Percentiles rank a stretch among this genome's conserved stretches.
These are phyloP conservation scores for Andrena praecox DNA, from an alignment of 2,888 invertebrate species.

Conservation along the genomic window DNA sequence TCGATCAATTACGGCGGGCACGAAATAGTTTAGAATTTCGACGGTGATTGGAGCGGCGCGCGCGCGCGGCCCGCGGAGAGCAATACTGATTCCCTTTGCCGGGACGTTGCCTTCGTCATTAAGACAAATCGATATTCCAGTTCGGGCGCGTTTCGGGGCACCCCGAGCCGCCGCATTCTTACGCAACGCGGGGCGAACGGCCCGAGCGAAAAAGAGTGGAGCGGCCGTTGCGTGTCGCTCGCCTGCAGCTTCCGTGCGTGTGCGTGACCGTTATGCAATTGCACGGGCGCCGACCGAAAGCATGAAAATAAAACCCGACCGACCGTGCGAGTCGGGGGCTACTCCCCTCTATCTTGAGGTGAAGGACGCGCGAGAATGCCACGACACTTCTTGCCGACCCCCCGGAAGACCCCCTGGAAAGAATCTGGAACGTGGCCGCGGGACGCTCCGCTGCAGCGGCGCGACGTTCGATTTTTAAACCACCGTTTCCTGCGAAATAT, in stretches of 20 bases:
- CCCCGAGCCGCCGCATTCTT: conserved; percentile 55
- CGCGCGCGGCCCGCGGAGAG: not conserved
- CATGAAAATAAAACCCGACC: conserved; percentile 73
- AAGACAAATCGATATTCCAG: conserved; percentile 26
- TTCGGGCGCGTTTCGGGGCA: not conserved
- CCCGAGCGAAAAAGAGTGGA: conserved; percentile 37
- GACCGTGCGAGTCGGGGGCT: conserved; percentile 39
- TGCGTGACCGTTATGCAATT: conserved; percentile 77
- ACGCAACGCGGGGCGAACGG: conserved; percentile 49
- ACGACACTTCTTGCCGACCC: conserved; percentile 52
- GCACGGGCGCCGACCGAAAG: conserved; percentile 71
- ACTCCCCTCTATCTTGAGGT: conserved; percentile 65
- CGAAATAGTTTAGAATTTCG: conserved; percentile 12
- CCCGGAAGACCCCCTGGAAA: conserved; percentile 24
- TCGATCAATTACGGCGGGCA: conserved; percentile 39
- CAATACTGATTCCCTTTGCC: not conserved
- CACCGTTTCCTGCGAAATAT: not conserved
- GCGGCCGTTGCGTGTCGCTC: conserved; percentile 14
- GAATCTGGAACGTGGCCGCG: conserved; percentile 42
- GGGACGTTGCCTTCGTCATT: conserved; percentile 2
- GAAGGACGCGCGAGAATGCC: conserved; percentile 73
- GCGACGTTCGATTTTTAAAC: not conserved
- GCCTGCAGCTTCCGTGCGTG: conserved; percentile 43
- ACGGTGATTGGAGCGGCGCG: not conserved
- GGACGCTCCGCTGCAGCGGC: conserved; percentile 2